Base-by-base conservation (phyloP, 2,888 invertebrate species). In the Gnatocerus cornutus region DNA sequence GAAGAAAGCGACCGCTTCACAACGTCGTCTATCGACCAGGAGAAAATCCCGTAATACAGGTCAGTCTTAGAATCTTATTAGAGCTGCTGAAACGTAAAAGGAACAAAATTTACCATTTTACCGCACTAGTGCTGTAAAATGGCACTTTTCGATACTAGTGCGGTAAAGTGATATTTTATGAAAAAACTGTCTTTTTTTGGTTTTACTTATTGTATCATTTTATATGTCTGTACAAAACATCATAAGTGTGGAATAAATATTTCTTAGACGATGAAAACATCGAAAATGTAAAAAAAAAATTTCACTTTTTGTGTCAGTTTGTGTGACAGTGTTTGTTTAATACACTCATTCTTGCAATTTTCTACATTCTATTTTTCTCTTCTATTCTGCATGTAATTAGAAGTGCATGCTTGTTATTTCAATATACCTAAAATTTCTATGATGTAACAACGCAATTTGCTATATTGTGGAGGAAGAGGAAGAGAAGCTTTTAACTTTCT, bases 31-130 rank as follows among this genome's bases (percentile, higher is more conserved):
- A 95, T 86, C 88, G 94, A 77, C 95, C 95, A 0, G 95, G 95
- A 74, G 95, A 95, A 83, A 95, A 95, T 86, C 95, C 95, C 74
- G 94, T 95, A 78, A 94, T 93, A 78, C 95, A 95, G 94, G 95
- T 95, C 87, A 89, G 85, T 83, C 39, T 39, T 29, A 53, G 46
- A 59, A 66, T 55, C 68, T 46, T 39, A 55, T 52, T 52, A 59
- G 58, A 68, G 50, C 50, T 39, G 45, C 46, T 63, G 43, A 63
- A 21, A 37, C 27, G 33, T 16, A 50, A 43, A 13, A 13, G 21
- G 14, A 21, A 21, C 21, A 21, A 21, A 21, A 21, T 21, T 21
- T 21, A 21, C 1, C n/a, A n/a, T n/a, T n/a, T n/a, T n/a, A n/a
- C n/a, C n/a, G n/a, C n/a, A n/a, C n/a, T n/a, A n/a, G n/a, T n/a